These are phyloP conservation scores for Bostrychus sinensis DNA, from an alignment of 2,113 vertebrate genomes.

Conservation along the genomic window DNA sequence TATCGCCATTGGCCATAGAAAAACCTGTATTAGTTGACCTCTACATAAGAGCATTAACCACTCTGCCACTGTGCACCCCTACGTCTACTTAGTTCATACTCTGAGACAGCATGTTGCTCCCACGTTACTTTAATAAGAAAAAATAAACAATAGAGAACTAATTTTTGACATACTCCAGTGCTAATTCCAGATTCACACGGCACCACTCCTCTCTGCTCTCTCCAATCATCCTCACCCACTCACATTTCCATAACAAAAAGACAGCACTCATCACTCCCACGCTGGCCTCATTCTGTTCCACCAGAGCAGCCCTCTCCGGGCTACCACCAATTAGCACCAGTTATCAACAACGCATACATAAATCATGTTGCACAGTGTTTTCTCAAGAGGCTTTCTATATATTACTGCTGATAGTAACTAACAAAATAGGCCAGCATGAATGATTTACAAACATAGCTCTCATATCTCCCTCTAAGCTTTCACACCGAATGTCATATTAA, in stretches of 20 bases:
- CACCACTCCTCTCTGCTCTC: background rate
- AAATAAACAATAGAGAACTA: background rate
- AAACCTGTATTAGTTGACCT: too few relatives aligned
- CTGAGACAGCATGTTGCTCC: background rate
- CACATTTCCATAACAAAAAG: constrained; percentile 8
- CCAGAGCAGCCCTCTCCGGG: background rate
- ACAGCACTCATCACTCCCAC: background rate
- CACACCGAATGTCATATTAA: too few relatives aligned
- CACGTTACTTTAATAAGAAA: background rate
- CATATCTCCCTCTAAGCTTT: too few relatives aligned
- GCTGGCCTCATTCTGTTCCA: background rate
- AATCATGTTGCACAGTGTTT: background rate
- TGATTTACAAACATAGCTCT: too few relatives aligned
- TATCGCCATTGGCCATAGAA: too few relatives aligned
- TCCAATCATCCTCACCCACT: background rate
- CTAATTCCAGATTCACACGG: background rate
- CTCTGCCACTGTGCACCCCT: background rate
- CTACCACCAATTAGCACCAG: constrained; percentile 4
- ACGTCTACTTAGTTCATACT: background rate
- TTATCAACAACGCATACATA: background rate
- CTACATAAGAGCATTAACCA: too few relatives aligned
- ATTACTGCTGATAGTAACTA: background rate
- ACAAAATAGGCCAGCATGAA: background rate
- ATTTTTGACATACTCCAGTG: background rate
- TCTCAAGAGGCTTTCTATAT: background rate